Evolutionary conservation across 2,888 invertebrate genomes (phyloP).

Genomic region (Strigamia transsilvanica): DNA sequence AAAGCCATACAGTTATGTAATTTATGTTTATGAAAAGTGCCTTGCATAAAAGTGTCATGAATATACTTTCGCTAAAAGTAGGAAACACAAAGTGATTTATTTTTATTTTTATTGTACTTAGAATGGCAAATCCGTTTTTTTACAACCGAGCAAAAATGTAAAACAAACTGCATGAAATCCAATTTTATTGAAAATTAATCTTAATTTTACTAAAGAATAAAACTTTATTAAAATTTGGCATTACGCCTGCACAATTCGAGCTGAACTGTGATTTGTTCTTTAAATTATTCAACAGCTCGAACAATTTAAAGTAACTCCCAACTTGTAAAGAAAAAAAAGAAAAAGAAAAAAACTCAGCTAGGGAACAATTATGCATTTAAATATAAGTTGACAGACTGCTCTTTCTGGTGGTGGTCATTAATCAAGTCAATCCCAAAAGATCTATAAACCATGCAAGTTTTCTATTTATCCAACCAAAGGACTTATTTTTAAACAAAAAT

Average conservation of each 20-base stretch:
- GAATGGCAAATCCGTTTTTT: not conserved
- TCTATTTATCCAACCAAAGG: not conserved
- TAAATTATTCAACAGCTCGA: constrained; percentile 13
- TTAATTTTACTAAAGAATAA: not conserved
- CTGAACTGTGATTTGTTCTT: not conserved
- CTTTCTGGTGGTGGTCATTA: constrained; percentile 37
- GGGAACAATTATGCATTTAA: constrained; percentile 33
- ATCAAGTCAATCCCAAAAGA: constrained; percentile 22
- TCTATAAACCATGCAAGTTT: not conserved
- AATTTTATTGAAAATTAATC: constrained; percentile 30
- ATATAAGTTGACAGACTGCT: constrained; percentile 34
- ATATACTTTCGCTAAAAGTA: not conserved
- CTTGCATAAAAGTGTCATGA: constrained; percentile 12
- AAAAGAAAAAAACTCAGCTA: not conserved
- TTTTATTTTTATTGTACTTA: constrained; percentile 4
- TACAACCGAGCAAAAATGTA: not conserved
- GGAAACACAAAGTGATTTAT: not conserved
- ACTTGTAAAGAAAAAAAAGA: not conserved
- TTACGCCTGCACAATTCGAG: not conserved
- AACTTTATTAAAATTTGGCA: not conserved
- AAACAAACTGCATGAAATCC: not conserved
- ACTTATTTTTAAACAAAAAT: not conserved
- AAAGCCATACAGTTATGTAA: constrained; percentile 10
- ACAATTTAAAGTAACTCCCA: not conserved
- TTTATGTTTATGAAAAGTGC: constrained; percentile 30